Evolutionary conservation across 2,797 vertebrate genomes (phyloP).

Genomic region (Onychomys arenicola): DNA sequence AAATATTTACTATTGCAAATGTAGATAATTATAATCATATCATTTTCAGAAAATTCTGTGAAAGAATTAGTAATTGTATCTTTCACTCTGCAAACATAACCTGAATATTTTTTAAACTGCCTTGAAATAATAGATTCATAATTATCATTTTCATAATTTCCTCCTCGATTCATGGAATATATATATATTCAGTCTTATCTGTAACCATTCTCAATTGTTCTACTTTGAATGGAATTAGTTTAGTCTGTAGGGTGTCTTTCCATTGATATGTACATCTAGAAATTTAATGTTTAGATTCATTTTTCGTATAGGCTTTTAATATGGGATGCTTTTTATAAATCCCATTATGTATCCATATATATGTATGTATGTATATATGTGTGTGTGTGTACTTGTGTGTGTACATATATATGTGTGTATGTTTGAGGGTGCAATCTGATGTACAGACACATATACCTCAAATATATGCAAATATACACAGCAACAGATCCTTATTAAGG

Average conservation of each 20-base stretch:
- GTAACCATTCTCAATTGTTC: background rate
- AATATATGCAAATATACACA: background rate
- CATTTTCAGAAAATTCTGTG: background rate
- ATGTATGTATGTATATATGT: no score
- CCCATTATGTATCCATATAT: background rate
- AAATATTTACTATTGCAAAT: background rate
- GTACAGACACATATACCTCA: background rate
- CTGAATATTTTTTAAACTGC: background rate
- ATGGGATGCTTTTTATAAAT: background rate
- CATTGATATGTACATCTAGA: background rate
- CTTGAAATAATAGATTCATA: background rate
- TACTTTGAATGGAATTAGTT: background rate
- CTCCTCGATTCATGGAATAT: background rate
- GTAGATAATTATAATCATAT: background rate
- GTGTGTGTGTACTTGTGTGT: no score
- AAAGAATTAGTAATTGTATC: background rate
- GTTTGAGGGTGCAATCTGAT: background rate
- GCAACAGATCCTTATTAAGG: background rate
- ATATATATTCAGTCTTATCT: background rate
- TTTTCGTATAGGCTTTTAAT: background rate
- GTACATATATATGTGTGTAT: background rate
- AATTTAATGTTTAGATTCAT: background rate
- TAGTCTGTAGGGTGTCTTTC: background rate
- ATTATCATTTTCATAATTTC: background rate
- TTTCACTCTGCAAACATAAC: background rate